Percentiles rank a stretch among this genome's conserved stretches.
Conservation (phyloP, 2,888 invertebrate genomes). For the Standfussiana lucernea region DNA sequence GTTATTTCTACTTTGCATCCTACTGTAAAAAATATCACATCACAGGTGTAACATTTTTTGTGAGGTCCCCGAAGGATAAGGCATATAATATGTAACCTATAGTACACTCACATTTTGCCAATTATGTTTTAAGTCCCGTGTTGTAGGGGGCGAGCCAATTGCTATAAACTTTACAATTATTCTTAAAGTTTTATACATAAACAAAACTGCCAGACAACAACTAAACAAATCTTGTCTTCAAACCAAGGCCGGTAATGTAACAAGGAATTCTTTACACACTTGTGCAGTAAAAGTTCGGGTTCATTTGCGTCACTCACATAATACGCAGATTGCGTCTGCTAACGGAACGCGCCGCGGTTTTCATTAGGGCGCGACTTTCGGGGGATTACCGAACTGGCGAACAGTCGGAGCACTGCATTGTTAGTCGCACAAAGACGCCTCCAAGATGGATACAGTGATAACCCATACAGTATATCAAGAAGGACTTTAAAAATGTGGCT, state of each 20-base stretch:
- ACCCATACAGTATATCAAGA: slow-evolving; percentile 15
- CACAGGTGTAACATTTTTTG: too few species aligned
- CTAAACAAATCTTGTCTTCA: slow-evolving; percentile 6
- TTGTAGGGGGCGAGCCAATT: neutral
- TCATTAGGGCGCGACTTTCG: slow-evolving; percentile 62
- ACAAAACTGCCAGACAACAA: neutral
- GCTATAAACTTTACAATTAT: neutral
- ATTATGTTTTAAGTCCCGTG: neutral
- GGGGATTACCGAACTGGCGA: slow-evolving; percentile 55
- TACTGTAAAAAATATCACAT: neutral
- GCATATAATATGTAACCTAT: neutral
- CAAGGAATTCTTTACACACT: slow-evolving; percentile 20
- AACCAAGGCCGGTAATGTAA: slow-evolving; percentile 1
- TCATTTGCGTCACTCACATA: slow-evolving; percentile 49
- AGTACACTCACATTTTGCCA: neutral
- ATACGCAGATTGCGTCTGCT: slow-evolving; percentile 49
- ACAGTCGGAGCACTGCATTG: slow-evolving; percentile 59
- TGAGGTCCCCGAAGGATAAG: neutral
- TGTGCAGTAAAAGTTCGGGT: slow-evolving; percentile 37
- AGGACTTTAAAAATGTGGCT: neutral
- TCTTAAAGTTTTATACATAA: neutral
- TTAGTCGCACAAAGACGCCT: slow-evolving; percentile 62
- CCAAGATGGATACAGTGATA: slow-evolving; percentile 43
- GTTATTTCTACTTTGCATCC: neutral
- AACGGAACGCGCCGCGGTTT: slow-evolving; percentile 50